Percentiles rank a stretch among this genome's conserved stretches.
Evolutionary conservation across 2,888 invertebrate genomes (phyloP).

Genomic region (Parnassius mnemosyne): DNA sequence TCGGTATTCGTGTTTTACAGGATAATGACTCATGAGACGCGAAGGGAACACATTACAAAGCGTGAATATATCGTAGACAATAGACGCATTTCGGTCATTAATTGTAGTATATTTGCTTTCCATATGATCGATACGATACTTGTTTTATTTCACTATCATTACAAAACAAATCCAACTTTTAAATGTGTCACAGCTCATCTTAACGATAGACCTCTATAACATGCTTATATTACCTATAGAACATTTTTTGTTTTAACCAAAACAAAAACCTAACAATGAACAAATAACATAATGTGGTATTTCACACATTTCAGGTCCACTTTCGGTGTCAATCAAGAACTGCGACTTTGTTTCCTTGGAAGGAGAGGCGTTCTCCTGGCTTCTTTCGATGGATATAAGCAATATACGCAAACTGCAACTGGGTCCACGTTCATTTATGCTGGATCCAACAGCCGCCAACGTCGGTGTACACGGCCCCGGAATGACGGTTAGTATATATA

Average conservation of each 20-base stretch:
- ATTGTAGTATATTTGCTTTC: no score
- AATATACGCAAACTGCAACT: slow-evolving; percentile 80
- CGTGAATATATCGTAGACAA: slow-evolving; percentile 47
- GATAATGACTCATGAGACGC: slow-evolving; percentile 70
- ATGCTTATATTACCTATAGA: no score
- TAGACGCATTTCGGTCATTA: slow-evolving; percentile 27
- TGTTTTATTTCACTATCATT: no score
- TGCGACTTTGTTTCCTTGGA: slow-evolving; percentile 82
- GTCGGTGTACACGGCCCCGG: slow-evolving; percentile 84
- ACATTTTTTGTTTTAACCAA: no score
- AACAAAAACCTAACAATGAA: no score
- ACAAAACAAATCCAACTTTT: no score
- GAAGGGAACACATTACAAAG: slow-evolving; percentile 46
- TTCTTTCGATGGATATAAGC: slow-evolving; percentile 80
- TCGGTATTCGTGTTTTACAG: slow-evolving; percentile 65
- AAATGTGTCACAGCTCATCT: no score
- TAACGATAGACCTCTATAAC: no score
- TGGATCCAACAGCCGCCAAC: slow-evolving; percentile 80
- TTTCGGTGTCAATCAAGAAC: slow-evolving; percentile 81
- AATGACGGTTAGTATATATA: slow-evolving; percentile 64
- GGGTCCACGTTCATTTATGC: slow-evolving; percentile 82
- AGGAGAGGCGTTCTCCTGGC: slow-evolving; percentile 83
- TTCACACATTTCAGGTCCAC: slow-evolving; percentile 73
- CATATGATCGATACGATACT: no score
- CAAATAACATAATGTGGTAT: slow-evolving; percentile 20